These are phyloP conservation scores for Strigamia maritima DNA, from an alignment of 2,888 invertebrate species.

Conservation along the genomic window DNA sequence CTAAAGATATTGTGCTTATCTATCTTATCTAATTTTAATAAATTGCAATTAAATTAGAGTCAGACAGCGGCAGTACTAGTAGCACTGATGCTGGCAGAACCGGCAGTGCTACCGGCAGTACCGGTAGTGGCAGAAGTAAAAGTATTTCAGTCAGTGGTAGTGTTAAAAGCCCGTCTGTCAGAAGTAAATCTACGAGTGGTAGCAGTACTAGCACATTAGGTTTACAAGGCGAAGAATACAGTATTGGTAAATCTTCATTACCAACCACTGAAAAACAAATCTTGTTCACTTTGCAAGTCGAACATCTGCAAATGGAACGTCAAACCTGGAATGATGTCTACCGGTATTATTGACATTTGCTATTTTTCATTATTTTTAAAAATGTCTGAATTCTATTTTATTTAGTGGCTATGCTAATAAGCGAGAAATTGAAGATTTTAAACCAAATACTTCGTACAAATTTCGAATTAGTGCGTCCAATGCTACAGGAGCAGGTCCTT, in stretches of 20 bases:
- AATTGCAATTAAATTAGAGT: too few species aligned
- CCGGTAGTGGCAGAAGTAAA: too few species aligned
- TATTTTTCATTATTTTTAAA: neutral
- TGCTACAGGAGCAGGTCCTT: neutral
- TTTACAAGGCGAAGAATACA: too few species aligned
- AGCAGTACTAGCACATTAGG: too few species aligned
- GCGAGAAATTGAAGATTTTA: neutral
- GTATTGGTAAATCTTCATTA: neutral
- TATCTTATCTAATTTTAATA: too few species aligned
- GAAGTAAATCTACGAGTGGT: too few species aligned
- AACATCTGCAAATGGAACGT: neutral
- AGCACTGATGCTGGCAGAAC: too few species aligned
- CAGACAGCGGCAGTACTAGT: too few species aligned
- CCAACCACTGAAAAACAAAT: neutral
- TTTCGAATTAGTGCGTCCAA: slow-evolving; percentile 8
- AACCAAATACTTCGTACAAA: slow-evolving; percentile 5
- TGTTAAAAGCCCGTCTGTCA: too few species aligned
- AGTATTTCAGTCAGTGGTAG: too few species aligned
- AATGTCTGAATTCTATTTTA: neutral
- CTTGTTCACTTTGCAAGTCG: neutral
- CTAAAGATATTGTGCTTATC: too few species aligned
- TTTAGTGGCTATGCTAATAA: neutral
- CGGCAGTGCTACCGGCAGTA: too few species aligned
- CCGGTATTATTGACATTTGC: neutral
- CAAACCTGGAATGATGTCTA: neutral